Conservation (phyloP, 2,888 invertebrate species). For the Plagodis pulveraria region DNA sequence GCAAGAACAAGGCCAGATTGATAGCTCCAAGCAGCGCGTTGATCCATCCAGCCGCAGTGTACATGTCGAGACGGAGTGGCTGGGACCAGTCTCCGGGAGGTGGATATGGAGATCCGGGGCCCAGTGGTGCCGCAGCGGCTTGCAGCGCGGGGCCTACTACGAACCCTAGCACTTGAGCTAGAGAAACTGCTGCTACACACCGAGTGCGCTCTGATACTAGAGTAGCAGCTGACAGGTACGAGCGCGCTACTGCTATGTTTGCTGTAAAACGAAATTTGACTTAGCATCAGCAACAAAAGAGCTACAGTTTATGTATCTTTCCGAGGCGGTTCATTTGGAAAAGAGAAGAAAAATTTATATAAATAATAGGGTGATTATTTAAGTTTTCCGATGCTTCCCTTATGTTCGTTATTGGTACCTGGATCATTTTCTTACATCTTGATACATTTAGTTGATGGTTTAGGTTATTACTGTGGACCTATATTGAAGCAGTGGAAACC, state of each 20-base stretch:
- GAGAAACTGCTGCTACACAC: conserved; percentile 92
- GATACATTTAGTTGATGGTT: too few species aligned
- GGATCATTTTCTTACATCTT: too few species aligned
- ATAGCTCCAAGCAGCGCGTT: conserved; percentile 90
- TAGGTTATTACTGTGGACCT: too few species aligned
- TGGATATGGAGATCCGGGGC: conserved; percentile 77
- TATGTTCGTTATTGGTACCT: too few species aligned
- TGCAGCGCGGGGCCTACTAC: conserved; percentile 94
- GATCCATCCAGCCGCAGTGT: conserved; percentile 94
- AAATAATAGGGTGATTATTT: too few species aligned
- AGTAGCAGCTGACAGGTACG: conserved; percentile 94
- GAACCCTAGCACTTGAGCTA: conserved; percentile 94
- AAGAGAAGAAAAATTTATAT: too few species aligned
- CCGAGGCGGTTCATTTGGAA: too few species aligned
- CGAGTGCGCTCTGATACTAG: conserved; percentile 91
- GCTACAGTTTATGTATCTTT: too few species aligned
- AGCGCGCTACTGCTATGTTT: conserved; percentile 92
- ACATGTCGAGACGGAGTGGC: conserved; percentile 91
- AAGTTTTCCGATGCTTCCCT: too few species aligned
- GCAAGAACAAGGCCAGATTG: conserved; percentile 90
- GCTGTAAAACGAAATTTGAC: conserved; percentile 74
- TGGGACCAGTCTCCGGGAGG: conserved; percentile 80
- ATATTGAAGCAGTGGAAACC: too few species aligned
- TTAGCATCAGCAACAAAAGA: too few species aligned
- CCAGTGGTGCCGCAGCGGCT: conserved; percentile 91